Percentiles rank a stretch among this genome's conserved stretches.
phyloP scores from a whole-genome alignment of 92 coral and sea anemone species.

The Phymanthus crucifer region DNA sequence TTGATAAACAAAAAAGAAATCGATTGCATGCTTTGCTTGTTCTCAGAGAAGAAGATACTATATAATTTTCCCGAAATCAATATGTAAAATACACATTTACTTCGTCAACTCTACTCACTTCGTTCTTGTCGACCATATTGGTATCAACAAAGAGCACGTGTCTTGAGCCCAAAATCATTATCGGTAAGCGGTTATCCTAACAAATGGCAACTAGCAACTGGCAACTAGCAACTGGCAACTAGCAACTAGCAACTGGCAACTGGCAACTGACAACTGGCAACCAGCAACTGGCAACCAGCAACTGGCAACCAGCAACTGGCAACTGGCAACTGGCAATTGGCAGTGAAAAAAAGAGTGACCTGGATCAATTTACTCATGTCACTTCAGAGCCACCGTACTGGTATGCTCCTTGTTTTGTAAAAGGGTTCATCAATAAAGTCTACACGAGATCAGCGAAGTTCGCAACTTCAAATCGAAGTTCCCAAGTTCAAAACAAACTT shows the following conservation, averaged over 20 bases:
- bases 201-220: too few relatives aligned
- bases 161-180: slow-evolving; percentile 17
- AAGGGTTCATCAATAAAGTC: too few relatives aligned
- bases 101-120: slow-evolving; percentile 22
- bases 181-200: slow-evolving; percentile 13
- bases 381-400: slow-evolving; percentile 13
- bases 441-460: too few relatives aligned
- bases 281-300: neutral
- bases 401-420: too few relatives aligned
- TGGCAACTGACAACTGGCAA: neutral
- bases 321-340: neutral
- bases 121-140: slow-evolving; percentile 12
- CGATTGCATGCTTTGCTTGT: too few relatives aligned
- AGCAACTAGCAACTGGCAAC: neutral
- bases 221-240: neutral
- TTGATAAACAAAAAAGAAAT: too few relatives aligned
- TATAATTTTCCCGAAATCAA: slow-evolving; percentile 7
- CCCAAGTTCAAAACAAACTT: too few relatives aligned
- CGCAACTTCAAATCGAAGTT: too few relatives aligned
- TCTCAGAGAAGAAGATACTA: slow-evolving; percentile 19
- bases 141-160: slow-evolving; percentile 2
- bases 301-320: too few relatives aligned
- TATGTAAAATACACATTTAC: slow-evolving; percentile 17
- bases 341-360: slow-evolving; percentile 17
- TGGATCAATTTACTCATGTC: slow-evolving; percentile 22